Percentiles rank a stretch among this genome's conserved stretches.
These are phyloP conservation scores for Vulpes lagopus DNA, from an alignment of 2,113 vertebrate species.

Conservation along the genomic window DNA sequence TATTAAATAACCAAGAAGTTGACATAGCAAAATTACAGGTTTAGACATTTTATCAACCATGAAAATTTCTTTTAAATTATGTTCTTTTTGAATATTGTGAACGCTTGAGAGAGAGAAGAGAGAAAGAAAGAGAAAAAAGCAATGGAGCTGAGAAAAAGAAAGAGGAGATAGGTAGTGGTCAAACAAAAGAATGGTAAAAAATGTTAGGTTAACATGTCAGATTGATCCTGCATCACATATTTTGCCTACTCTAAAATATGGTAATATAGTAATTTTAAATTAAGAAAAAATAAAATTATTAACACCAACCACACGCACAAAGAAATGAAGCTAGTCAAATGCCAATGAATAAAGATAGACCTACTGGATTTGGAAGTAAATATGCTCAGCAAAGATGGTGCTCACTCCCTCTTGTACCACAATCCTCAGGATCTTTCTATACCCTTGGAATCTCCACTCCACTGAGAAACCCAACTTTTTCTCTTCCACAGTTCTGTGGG, in stretches of 20 bases:
- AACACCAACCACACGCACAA: neutral
- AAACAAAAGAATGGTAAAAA: neutral
- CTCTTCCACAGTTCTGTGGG: neutral
- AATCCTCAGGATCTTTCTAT: neutral
- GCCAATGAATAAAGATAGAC: neutral
- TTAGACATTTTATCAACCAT: neutral
- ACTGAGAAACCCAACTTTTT: neutral
- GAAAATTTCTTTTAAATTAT: neutral
- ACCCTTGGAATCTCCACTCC: neutral
- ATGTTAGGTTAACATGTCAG: neutral
- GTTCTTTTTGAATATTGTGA: neutral
- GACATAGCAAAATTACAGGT: neutral
- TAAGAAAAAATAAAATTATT: neutral
- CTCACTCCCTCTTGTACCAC: neutral
- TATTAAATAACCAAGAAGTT: neutral
- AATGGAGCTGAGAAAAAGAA: neutral
- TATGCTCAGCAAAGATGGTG: rapidly evolving
- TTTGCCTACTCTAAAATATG: neutral
- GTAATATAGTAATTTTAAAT: neutral
- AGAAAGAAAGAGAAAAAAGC: neutral
- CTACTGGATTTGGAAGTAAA: neutral
- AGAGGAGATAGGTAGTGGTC: neutral
- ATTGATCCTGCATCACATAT: neutral
- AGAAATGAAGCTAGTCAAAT: neutral
- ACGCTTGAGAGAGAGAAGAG: neutral